Evolutionary conservation across 2,888 invertebrate species (phyloP).

Genomic region (Dynastes grantii): DNA sequence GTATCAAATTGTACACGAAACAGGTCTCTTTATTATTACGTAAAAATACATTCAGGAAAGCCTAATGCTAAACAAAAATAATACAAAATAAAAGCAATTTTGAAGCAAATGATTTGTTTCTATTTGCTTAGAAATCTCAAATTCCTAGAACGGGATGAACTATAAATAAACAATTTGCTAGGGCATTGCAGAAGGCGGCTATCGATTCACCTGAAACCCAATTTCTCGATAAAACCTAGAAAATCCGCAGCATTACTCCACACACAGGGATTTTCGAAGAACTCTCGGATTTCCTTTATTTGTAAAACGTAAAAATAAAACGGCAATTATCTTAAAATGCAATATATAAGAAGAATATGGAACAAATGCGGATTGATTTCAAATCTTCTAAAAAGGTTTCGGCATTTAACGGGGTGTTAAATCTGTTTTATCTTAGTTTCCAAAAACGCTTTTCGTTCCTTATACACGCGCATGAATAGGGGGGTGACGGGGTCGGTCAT

Average conservation of each 20-base stretch:
- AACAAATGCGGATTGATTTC: constrained; percentile 11
- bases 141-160: neutral
- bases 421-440: constrained; percentile 7
- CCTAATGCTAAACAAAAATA: no score
- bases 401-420: constrained; percentile 26
- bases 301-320: constrained; percentile 16
- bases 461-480: neutral
- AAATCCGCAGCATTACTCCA: neutral
- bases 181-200: neutral
- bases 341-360: neutral
- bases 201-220: neutral
- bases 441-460: constrained; percentile 9
- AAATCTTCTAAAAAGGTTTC: constrained; percentile 37
- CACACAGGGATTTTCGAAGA: neutral
- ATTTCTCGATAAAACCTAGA: neutral
- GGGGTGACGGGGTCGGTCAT: constrained; percentile 13
- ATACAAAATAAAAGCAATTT: no score
- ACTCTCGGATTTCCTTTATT: neutral
- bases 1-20: no score
- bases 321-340: constrained; percentile 31
- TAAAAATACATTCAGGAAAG: no score
- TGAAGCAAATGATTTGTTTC: no score
- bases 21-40: no score
- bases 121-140: neutral
- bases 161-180: neutral